phyloP scores from a whole-genome alignment of 2,888 invertebrate genomes.

The Bombyx huttoni region DNA sequence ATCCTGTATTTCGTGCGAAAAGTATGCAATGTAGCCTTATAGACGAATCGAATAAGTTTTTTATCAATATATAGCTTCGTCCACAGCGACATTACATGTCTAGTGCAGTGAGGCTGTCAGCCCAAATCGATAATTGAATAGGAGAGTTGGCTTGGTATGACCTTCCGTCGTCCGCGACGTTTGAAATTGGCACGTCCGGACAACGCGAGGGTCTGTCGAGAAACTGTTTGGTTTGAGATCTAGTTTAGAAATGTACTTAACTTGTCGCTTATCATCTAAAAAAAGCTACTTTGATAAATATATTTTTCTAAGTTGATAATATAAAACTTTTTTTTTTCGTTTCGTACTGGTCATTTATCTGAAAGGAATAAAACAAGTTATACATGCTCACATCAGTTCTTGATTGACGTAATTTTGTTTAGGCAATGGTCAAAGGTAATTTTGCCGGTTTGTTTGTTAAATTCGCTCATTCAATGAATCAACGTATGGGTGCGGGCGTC shows the following conservation, averaged over 20 bases:
- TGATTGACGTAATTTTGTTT: conserved; percentile 12
- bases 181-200: conserved; percentile 47
- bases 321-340: no score
- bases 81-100: conserved; percentile 4
- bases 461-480: conserved; percentile 63
- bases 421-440: conserved; percentile 38
- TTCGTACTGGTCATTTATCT: no score
- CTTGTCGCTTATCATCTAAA: neutral
- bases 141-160: conserved; percentile 30
- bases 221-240: conserved; percentile 16
- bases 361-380: neutral
- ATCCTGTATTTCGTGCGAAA: neutral
- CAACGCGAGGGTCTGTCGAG: conserved; percentile 22
- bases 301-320: no score
- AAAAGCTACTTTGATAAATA: neutral
- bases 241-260: conserved; percentile 5
- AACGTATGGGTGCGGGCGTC: conserved; percentile 66
- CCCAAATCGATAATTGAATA: conserved; percentile 39
- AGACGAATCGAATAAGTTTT: conserved; percentile 7
- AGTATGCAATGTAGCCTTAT: neutral
- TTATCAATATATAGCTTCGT: neutral
- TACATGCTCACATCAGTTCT: neutral
- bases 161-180: conserved; percentile 19
- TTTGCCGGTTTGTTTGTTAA: conserved; percentile 50
- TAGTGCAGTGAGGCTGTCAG: conserved; percentile 21